These are phyloP conservation scores for Zaprionus kolodkinae DNA, from an alignment of 1,140 invertebrate species.

Conservation along the genomic window DNA sequence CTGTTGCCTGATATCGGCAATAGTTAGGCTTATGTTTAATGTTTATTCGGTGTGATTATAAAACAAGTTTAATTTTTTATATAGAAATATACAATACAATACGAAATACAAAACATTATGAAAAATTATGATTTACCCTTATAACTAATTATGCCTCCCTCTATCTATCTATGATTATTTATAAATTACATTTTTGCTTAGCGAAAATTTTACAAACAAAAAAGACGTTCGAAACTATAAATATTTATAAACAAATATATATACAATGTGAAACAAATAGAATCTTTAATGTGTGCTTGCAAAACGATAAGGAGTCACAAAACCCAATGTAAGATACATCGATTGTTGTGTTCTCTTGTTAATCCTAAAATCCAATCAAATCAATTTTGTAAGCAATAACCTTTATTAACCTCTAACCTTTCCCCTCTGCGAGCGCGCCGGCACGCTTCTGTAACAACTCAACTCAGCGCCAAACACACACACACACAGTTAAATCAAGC, in stretches of 20 bases:
- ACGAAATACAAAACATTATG: conserved; percentile 28
- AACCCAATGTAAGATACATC: conserved; percentile 39
- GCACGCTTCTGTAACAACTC: conserved; percentile 57
- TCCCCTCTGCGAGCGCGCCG: conserved; percentile 43
- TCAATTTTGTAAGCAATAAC: conserved; percentile 16
- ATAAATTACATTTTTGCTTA: conserved; percentile 67
- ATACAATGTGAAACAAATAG: conserved; percentile 34
- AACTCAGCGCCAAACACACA: background rate
- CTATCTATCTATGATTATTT: conserved; percentile 46
- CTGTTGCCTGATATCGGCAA: conserved; percentile 48
- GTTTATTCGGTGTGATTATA: conserved; percentile 76
- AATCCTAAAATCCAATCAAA: background rate
- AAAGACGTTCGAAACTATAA: conserved; percentile 39
- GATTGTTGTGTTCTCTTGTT: conserved; percentile 21
- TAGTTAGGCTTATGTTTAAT: conserved; percentile 71
- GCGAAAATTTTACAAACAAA: conserved; percentile 59
- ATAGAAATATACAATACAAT: conserved; percentile 47
- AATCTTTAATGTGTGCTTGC: conserved; percentile 29
- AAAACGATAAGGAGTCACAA: conserved; percentile 29
- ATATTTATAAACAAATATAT: conserved; percentile 38
- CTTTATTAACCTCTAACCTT: conserved; percentile 11
- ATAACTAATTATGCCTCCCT: conserved; percentile 27
- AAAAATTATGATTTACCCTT: conserved; percentile 63
- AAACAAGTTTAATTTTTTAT: conserved; percentile 64
- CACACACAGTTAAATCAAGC: conserved; percentile 13